Evolutionary conservation across 2,797 vertebrate species (phyloP), one percentile per base, ranked within the genome.

Genomic region (Etheostoma nigrum): DNA sequence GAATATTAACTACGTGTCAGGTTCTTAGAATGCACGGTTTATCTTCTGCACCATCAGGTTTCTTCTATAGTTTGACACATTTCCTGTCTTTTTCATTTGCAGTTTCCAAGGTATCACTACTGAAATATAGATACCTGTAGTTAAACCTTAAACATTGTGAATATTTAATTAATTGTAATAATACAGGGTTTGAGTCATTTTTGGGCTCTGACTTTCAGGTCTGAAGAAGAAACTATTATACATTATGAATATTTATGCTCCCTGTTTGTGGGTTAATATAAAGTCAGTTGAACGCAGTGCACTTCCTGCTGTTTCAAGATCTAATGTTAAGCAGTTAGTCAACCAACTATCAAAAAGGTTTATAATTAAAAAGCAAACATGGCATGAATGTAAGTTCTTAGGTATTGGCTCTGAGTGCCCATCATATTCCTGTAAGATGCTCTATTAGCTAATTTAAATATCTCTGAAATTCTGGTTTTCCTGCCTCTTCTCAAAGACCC

Each of bases 81-180:
- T 81, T 78, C 71, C 42, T 52, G 4, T 19, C 18, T 60, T 27
- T 71, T 23, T 59, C 40, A 23, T 1, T 74, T 60, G 9, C 16
- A 55, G 1, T 62, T 63, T 3, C 18, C 11, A 40, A 40, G 36
- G 10, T 40, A 11, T 40, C 36, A 40, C 10, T 11, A 40, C 3
- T 40, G 10, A 12, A 40, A 40, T 40, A 40, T 40, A 40, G 36
- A 40, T 40, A 40, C 36, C 27, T 18, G 2, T 15, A 21, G 4
- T 4, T n/a, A n/a, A 8, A 4, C 15, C 1, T 36, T 12, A 21
- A 9, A 52, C 10, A 12, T 40, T 52, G 8, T 48, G 16, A 27
- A 15, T 7, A 19, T 21, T 11, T 11, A 33, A 40, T 55, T 55
- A 5, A 36, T 25, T 25, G 33, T 5, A 58, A 40, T 19, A 13